Conservation (phyloP, 2,797 vertebrate genomes). For the Choloepus didactylus region DNA sequence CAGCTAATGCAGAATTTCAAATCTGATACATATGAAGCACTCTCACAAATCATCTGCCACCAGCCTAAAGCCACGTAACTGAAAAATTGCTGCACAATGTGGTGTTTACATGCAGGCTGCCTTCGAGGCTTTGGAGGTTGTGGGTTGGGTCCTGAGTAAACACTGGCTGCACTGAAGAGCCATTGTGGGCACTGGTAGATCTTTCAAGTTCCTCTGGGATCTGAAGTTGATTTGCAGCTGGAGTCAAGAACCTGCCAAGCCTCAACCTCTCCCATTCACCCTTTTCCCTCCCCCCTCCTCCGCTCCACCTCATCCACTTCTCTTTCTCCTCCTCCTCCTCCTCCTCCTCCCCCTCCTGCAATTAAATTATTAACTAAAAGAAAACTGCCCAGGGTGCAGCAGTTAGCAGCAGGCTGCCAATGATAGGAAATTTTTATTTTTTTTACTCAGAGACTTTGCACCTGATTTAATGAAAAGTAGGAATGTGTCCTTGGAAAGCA, state of each 20-base stretch:
- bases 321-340: neutral
- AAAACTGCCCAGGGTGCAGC: slow-evolving; percentile 81
- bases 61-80: slow-evolving; percentile 60
- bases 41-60: slow-evolving; percentile 65
- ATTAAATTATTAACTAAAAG: slow-evolving; percentile 85
- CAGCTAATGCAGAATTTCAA: slow-evolving; percentile 40
- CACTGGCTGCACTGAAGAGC: slow-evolving; percentile 82
- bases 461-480: slow-evolving; percentile 85
- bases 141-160: slow-evolving; percentile 80
- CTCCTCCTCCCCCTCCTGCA: slow-evolving; percentile 79
- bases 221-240: slow-evolving; percentile 86
- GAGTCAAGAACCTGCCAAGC: slow-evolving; percentile 78
- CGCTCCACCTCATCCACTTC: slow-evolving; percentile 14
- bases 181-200: slow-evolving; percentile 83
- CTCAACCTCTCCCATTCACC: slow-evolving; percentile 57
- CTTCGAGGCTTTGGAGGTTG: slow-evolving; percentile 74
- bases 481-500: slow-evolving; percentile 80
- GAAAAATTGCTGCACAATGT: slow-evolving; percentile 69
- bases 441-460: slow-evolving; percentile 86
- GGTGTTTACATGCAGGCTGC: slow-evolving; percentile 81
- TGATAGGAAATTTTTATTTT: slow-evolving; percentile 82
- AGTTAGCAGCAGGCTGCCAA: slow-evolving; percentile 78
- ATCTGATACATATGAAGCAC: slow-evolving; percentile 13
- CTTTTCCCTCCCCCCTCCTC: neutral
- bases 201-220: slow-evolving; percentile 81